Evolutionary conservation across 1,140 invertebrate genomes (phyloP), one percentile per base, ranked within the genome.

Genomic region (Drosophila lacteicornis): DNA sequence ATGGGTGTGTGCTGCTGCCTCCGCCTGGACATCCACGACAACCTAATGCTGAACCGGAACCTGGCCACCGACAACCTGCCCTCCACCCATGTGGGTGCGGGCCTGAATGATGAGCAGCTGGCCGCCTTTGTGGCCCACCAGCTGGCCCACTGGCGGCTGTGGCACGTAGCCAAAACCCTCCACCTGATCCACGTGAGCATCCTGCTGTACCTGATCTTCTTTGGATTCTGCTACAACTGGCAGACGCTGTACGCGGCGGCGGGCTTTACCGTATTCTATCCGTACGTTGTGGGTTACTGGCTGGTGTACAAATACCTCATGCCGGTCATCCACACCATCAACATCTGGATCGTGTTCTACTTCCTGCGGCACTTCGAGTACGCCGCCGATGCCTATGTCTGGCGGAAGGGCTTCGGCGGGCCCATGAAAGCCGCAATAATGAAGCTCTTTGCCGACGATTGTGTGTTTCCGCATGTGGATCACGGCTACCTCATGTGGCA

Each of bases 91-190:
- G 15, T 70, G 25, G 73, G 77, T 8, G 58, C 38, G 0, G 84
- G 84, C 0, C 60, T 88, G 0, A 17, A 27, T 0, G 47, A 56
- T 0, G 8, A 45, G 1, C 50, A 88, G 27, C 0, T 84, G 40
- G 69, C 65, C 0, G 84, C 80, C 0, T 80, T 69, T 57, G 38
- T 88, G 19, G 84, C 63, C 5, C 84, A 88, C 15, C 73, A 78
- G 15, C 55, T 88, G 25, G 27, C 58, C 33, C 84, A 88, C n/a
- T 81, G 73, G 71, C 27, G 15, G 0, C n/a, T 49, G 22, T 8
- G 15, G 3, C 66, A 88, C 38, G 1, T 47, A 4, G 0, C 30
- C 2, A 62, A 62, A 12, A 6, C 17, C 0, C 38, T 88, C 12
- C 2, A 2, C 0, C 8, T 88, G 11, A 0, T 59, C 4, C 59